Base-by-base conservation (phyloP, 2,888 invertebrate species). In the Epinotia ramella region DNA sequence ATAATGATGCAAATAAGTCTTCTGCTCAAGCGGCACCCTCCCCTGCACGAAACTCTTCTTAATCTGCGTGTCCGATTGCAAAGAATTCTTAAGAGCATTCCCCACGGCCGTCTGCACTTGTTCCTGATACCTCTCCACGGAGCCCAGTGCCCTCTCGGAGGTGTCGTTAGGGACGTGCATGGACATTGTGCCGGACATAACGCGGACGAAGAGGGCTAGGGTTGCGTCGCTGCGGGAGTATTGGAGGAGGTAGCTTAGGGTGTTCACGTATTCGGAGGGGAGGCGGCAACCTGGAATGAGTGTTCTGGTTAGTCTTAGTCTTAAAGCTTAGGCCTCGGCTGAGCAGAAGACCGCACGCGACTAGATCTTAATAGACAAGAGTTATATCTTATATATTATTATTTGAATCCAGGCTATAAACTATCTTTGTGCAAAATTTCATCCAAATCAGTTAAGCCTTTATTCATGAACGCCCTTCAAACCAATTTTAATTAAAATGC, bases 251-350 rank as follows among this genome's bases (percentile, higher is more conserved):
- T 93, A 96, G 73, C 95, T 95, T 7, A 95, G 94, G 0, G 96
- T 95, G 81, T 95, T 95, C 1, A 96, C 94, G 71, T 96, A 93
- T 77, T 96, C 95, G 0, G 96, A 95, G 0, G 96, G 95, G 79
- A 95, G 95, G 73, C 95, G 95, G 81, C 95, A 95, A 78, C 96
- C 96, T 92, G 92, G 11, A 84, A 82, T 59, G 56, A 12, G 12
- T 67, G 13, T 40, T 2, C 2, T 40, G 9, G 13, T 33, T 28
- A n/a, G 16, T 6, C 16, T 7, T 6, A 18, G 7, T 46, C 13
- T 2, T 49, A 13, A 5, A 16, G 3, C 46, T 13, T 49, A n/a
- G n/a, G n/a, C n/a, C n/a, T n/a, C n/a, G n/a, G n/a, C n/a, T n/a
- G n/a, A n/a, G n/a, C n/a, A n/a, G n/a, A n/a, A n/a, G n/a, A n/a